Percentiles rank a stretch among this genome's conserved stretches.
phyloP scores from a whole-genome alignment of 2,113 vertebrate species.

The Cichladusa arquata region DNA sequence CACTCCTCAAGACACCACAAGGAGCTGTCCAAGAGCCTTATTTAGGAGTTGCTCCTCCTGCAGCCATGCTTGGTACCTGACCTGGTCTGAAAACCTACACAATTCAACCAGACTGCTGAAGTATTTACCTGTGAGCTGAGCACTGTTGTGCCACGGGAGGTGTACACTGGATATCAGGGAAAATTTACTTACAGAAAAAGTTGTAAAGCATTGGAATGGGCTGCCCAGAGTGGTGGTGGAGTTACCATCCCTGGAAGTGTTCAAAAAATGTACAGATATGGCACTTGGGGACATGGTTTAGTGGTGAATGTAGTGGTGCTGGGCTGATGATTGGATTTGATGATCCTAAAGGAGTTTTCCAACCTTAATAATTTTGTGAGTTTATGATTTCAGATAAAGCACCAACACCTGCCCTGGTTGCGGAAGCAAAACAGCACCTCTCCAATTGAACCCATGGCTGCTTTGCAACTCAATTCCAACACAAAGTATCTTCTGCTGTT shows the following conservation, averaged over 20 bases:
- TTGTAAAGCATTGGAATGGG: not conserved
- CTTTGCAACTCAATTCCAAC: not conserved
- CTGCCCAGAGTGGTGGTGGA: not conserved
- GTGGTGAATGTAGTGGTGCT: not conserved
- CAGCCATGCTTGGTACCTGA: not conserved
- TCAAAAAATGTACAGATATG: not conserved
- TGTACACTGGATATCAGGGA: not conserved
- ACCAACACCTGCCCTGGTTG: fast-evolving
- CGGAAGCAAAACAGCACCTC: not conserved
- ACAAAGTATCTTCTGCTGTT: not conserved
- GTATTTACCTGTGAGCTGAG: not conserved
- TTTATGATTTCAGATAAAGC: not conserved
- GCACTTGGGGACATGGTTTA: not conserved
- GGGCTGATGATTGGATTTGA: not conserved
- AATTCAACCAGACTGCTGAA: not conserved
- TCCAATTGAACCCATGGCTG: not conserved
- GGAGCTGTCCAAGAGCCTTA: not conserved
- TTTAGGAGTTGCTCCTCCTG: not conserved
- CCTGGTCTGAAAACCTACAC: not conserved
- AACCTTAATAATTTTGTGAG: not conserved
- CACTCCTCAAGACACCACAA: not conserved
- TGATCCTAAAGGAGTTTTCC: not conserved
- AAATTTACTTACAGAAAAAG: not conserved
- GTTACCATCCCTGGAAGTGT: not conserved
- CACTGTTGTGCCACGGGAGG: not conserved